These are phyloP conservation scores for Spodoptera frugiperda DNA, from an alignment of 1,140 invertebrate genomes.

Conservation along the genomic window DNA sequence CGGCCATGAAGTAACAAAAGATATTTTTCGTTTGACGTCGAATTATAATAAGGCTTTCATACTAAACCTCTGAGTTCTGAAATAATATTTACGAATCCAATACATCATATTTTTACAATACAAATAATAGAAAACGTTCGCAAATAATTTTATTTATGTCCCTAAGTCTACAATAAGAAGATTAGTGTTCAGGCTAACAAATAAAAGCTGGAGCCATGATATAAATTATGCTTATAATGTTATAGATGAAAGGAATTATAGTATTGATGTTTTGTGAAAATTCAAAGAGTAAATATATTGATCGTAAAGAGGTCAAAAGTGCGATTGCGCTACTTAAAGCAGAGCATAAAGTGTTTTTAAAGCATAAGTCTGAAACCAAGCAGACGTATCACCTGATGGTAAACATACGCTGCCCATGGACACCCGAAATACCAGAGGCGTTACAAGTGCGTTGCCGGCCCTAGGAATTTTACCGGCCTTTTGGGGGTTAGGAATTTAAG, in stretches of 20 bases:
- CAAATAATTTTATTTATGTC: constrained; percentile 19
- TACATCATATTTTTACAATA: not conserved
- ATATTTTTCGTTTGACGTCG: no score
- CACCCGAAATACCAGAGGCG: no score
- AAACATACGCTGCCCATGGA: no score
- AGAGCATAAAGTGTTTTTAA: no score
- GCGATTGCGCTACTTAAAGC: no score
- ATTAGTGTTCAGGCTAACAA: not conserved
- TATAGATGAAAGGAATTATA: not conserved
- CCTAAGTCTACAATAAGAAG: constrained; percentile 4
- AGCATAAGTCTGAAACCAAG: no score
- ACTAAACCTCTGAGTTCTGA: not conserved
- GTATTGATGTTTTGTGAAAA: not conserved
- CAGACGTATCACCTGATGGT: no score
- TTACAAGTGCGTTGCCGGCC: no score
- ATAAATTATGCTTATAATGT: not conserved
- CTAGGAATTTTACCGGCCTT: no score
- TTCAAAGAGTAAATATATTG: not conserved
- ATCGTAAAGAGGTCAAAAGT: no score
- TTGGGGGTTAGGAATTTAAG: no score
- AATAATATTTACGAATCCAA: constrained; percentile 11
- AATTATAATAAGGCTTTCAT: not conserved
- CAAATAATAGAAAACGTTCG: constrained; percentile 17
- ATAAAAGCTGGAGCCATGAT: not conserved
- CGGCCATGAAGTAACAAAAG: no score